Evolutionary conservation across 2,113 vertebrate genomes (phyloP).

Genomic region (Mesocricetus auratus): DNA sequence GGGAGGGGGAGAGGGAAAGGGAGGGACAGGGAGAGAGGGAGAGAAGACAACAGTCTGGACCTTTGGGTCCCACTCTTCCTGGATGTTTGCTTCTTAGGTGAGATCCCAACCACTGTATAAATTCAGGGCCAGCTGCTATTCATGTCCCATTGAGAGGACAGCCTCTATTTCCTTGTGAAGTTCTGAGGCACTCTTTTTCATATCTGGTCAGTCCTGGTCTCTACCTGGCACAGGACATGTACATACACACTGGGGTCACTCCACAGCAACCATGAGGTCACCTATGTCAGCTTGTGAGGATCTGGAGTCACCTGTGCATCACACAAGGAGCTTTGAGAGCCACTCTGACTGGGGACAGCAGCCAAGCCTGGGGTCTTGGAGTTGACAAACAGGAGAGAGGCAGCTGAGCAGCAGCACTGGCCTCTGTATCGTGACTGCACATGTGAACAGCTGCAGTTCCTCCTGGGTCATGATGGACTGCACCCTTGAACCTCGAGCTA

Average conservation of each 20-base stretch:
- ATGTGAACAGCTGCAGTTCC: background rate
- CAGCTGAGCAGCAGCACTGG: background rate
- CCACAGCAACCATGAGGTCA: background rate
- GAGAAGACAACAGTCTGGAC: background rate
- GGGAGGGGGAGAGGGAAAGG: background rate
- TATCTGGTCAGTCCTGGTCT: background rate
- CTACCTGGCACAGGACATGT: background rate
- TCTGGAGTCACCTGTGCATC: background rate
- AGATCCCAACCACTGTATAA: accelerated
- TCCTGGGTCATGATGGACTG: background rate
- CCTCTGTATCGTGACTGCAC: background rate
- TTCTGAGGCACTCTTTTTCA: background rate
- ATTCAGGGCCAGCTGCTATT: background rate
- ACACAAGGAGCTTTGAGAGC: background rate
- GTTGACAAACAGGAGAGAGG: background rate
- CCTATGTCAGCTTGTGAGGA: accelerated
- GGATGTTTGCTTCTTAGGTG: background rate
- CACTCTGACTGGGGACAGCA: background rate
- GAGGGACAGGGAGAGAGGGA: background rate
- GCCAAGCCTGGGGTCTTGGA: background rate
- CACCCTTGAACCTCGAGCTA: background rate
- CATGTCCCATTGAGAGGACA: background rate
- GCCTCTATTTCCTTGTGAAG: background rate
- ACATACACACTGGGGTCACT: background rate
- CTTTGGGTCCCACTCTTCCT: background rate